A percentile compares a stretch with the other conserved stretches of the same genome.
These are phyloP conservation scores for Artibeus lituratus DNA, from an alignment of 2,797 vertebrate genomes.

Conservation along the genomic window DNA sequence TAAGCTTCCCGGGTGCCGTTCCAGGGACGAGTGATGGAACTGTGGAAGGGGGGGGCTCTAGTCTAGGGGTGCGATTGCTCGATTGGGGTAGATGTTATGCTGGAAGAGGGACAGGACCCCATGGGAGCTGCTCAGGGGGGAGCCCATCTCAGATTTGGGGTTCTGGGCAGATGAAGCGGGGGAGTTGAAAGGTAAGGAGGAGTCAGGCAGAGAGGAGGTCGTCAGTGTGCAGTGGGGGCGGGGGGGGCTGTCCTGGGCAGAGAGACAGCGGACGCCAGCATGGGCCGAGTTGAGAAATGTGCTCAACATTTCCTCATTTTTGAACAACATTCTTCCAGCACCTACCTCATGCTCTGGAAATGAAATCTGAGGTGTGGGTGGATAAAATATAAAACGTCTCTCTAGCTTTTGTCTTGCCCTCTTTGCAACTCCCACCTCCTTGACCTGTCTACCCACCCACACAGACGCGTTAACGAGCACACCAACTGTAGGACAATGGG, in stretches of 20 bases:
- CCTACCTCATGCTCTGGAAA: neutral
- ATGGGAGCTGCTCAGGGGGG: neutral
- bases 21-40: neutral
- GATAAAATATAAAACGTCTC: neutral
- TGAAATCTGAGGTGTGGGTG: neutral
- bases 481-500: neutral
- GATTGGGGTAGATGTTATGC: fast-evolving
- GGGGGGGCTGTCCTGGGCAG: neutral
- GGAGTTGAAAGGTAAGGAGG: neutral
- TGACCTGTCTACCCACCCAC: neutral
- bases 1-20: neutral
- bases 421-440: neutral
- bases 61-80: neutral
- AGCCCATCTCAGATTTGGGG: neutral
- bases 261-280: neutral
- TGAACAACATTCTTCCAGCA: neutral
- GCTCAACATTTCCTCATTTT: neutral
- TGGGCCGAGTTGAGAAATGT: neutral
- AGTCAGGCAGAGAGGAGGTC: neutral
- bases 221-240: too few relatives aligned
- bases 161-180: neutral
- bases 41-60: neutral
- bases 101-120: neutral
- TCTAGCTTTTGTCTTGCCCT: neutral
- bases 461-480: neutral